These are phyloP conservation scores for Nasonia oneida DNA, from an alignment of 2,888 invertebrate species.

Conservation along the genomic window DNA sequence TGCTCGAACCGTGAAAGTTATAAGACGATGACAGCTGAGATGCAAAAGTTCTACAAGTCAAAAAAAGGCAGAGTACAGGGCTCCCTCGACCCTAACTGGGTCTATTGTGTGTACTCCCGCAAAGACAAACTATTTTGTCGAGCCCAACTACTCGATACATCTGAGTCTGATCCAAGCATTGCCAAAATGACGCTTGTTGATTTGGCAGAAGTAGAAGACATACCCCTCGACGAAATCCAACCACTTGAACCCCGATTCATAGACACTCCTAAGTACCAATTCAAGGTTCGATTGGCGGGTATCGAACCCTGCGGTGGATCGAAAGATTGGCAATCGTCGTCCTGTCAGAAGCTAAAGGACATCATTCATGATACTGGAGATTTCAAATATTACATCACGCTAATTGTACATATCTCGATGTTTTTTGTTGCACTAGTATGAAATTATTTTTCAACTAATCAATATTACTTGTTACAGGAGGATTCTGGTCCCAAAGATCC, in stretches of 20 bases:
- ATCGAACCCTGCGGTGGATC: conserved; percentile 85
- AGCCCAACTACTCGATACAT: conserved; percentile 80
- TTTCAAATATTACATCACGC: conserved; percentile 80
- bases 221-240: conserved; percentile 80
- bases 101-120: conserved; percentile 80
- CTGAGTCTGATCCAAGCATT: conserved; percentile 71
- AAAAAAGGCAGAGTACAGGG: not conserved
- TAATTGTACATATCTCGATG: conserved; percentile 77
- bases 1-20: conserved; percentile 79
- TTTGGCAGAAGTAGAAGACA: conserved; percentile 81
- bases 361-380: conserved; percentile 80
- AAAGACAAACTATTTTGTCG: conserved; percentile 85
- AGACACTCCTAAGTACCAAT: conserved; percentile 81
- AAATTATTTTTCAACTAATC: conserved; percentile 3
- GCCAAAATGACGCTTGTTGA: conserved; percentile 85
- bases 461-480: conserved; percentile 60
- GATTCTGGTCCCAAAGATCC: conserved; percentile 67
- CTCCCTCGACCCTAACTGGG: conserved; percentile 73
- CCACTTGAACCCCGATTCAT: conserved; percentile 81
- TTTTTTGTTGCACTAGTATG: not conserved
- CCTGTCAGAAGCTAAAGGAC: conserved; percentile 83
- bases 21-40: conserved; percentile 79
- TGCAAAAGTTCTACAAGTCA: conserved; percentile 81
- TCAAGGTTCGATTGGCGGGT: conserved; percentile 86
- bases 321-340: conserved; percentile 82